Conservation (phyloP, 2,113 vertebrate genomes). For the Theropithecus gelada region DNA sequence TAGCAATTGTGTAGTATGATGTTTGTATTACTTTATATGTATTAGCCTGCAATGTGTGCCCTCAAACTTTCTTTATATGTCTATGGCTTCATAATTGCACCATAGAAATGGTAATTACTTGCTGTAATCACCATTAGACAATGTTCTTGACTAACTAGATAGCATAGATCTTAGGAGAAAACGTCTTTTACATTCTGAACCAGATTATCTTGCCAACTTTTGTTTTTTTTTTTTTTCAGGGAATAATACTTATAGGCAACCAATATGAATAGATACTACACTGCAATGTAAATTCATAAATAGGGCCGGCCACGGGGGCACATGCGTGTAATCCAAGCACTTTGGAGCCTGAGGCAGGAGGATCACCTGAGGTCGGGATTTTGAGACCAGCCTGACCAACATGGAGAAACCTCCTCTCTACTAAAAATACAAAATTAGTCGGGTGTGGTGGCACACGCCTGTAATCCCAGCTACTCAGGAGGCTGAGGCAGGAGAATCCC, state of each 20-base stretch:
- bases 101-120: background rate
- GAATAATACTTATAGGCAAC: background rate
- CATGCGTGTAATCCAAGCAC: too few species aligned
- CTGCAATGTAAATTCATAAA: background rate
- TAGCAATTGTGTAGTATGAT: background rate
- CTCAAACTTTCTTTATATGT: background rate
- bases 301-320: too few species aligned
- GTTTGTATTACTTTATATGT: background rate
- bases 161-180: background rate
- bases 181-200: background rate
- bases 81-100: background rate
- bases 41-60: background rate
- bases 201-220: background rate
- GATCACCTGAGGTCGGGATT: too few species aligned
- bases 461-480: too few species aligned
- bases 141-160: background rate
- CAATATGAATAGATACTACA: background rate
- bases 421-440: too few species aligned
- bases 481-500: too few species aligned
- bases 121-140: background rate
- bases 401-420: too few species aligned
- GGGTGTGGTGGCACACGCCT: too few species aligned
- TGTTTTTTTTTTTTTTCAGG: background rate
- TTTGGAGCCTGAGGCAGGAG: too few species aligned
- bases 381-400: too few species aligned